Base-by-base conservation (phyloP, 1,140 invertebrate genomes). In the Scaptomyza graminum region DNA sequence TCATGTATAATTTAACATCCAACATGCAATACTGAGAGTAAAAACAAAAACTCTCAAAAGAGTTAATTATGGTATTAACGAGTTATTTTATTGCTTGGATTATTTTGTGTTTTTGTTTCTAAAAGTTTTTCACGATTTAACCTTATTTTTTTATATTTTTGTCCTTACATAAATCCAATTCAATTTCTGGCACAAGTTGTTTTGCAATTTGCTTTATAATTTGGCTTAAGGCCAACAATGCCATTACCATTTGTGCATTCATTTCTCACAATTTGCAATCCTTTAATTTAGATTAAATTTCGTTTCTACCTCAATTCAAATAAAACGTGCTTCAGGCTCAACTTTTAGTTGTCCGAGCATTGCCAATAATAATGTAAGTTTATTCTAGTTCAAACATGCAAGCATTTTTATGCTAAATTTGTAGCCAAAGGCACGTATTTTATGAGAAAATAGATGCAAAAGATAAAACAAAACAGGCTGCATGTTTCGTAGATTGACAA, bases 331-430 rank as follows among this genome's bases (percentile, higher is more conserved):
- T 15, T 15, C 1, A 18, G 16, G 6, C 44, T 18, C 44, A 46
- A 46, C 16, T 46, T 46, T 15, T 3, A 9, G 12, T 47, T 47
- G 28, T 44, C 7, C 12, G 28, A 47, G 22, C 49, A 63, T n/a
- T 66, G 63, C 63, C 52, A 66, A 66, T 66, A 66, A 57, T 57
- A 49, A 28, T 56, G 44, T 49, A 46, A 47, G 31, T 41, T 16
- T 61, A 44, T 28, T 44, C 25, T 16, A 15, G n/a, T 46, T 46
- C 44, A 46, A 46, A 18, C 44, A 41, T 41, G 31, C 31, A 34
- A 34, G 31, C 31, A 34, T 34, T 7, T 34, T 34, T 34, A 34
- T 34, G 12, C 4, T 41, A n/a, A 41, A 41, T 41, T 41, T n/a
- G 37, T n/a, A 41, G 37, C 8, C 37, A n/a, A n/a, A 41, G 37